Percentiles rank a stretch among this genome's conserved stretches.
These are phyloP conservation scores for Siniperca chuatsi DNA, from an alignment of 2,113 vertebrate genomes.

Conservation along the genomic window DNA sequence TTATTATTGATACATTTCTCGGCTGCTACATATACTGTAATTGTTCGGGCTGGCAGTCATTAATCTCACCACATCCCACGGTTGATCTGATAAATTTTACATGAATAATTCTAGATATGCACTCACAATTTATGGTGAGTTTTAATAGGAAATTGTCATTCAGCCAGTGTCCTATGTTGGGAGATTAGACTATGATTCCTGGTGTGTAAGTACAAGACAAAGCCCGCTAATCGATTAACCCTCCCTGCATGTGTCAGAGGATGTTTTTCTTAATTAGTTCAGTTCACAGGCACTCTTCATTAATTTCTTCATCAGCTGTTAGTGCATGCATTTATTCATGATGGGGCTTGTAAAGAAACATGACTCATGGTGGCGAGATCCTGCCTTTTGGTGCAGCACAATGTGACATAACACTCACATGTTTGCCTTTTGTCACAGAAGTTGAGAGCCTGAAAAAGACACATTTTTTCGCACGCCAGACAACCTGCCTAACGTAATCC, in stretches of 20 bases:
- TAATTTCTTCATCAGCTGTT: slow-evolving; percentile 71
- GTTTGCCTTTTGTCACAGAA: slow-evolving; percentile 59
- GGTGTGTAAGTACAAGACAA: slow-evolving; percentile 64
- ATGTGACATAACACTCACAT: slow-evolving; percentile 73
- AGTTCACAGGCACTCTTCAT: slow-evolving; percentile 63
- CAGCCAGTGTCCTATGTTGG: slow-evolving; percentile 42
- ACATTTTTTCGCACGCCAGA: neutral
- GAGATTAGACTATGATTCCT: slow-evolving; percentile 57
- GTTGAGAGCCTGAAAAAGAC: slow-evolving; percentile 3
- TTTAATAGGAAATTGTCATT: slow-evolving; percentile 66
- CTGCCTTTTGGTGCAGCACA: slow-evolving; percentile 48
- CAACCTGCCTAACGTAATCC: slow-evolving; percentile 22
- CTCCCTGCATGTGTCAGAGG: slow-evolving; percentile 64
- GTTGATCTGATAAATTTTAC: slow-evolving; percentile 51
- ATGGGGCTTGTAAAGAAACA: slow-evolving; percentile 50
- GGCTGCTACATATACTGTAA: neutral
- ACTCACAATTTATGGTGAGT: slow-evolving; percentile 52
- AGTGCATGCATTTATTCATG: slow-evolving; percentile 70
- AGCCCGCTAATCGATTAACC: slow-evolving; percentile 71
- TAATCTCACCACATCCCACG: slow-evolving; percentile 17
- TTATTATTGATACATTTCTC: slow-evolving; percentile 17
- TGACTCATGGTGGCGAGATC: slow-evolving; percentile 65
- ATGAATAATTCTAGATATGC: slow-evolving; percentile 50
- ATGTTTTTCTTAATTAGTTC: slow-evolving; percentile 76
- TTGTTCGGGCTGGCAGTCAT: neutral